phyloP scores from a whole-genome alignment of 2,113 vertebrate genomes.

The Cervus canadensis region DNA sequence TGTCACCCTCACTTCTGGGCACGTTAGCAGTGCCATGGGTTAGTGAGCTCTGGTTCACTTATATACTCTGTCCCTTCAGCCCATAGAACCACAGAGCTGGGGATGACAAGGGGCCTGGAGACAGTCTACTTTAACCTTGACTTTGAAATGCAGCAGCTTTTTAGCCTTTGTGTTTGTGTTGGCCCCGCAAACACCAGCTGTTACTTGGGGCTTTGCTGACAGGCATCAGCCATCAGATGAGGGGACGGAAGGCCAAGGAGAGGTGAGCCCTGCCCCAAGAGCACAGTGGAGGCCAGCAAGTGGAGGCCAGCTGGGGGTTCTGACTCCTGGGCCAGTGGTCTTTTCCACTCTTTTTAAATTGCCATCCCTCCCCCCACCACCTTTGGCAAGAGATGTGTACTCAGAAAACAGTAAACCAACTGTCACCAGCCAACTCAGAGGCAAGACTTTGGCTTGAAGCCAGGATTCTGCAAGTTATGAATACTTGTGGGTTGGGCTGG shows the following conservation, averaged over 20 bases:
- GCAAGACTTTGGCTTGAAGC: not conserved
- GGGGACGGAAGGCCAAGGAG: fast-evolving
- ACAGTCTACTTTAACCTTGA: not conserved
- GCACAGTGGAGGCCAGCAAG: not conserved
- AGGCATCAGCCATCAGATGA: fast-evolving
- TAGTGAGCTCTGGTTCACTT: not conserved
- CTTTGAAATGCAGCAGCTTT: not conserved
- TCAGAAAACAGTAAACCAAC: not conserved
- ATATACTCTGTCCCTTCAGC: fast-evolving
- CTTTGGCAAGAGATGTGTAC: not conserved
- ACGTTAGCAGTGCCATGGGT: constrained; percentile 41
- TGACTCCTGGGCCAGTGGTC: not conserved
- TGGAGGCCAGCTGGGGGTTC: not conserved
- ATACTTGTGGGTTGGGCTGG: not conserved
- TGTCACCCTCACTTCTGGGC: constrained; percentile 53
- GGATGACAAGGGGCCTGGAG: not conserved
- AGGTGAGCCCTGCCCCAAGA: not conserved
- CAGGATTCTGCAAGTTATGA: not conserved
- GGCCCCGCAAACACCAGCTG: not conserved
- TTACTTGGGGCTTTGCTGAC: not conserved
- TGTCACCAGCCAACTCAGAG: not conserved
- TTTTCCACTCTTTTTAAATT: not conserved
- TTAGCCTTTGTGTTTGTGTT: not conserved
- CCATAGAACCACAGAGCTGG: not conserved
- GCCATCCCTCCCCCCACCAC: not conserved